A percentile compares a stretch with the other conserved stretches of the same genome.
Conservation (phyloP, 2,797 vertebrate genomes). For the Notamacropus eugenii region DNA sequence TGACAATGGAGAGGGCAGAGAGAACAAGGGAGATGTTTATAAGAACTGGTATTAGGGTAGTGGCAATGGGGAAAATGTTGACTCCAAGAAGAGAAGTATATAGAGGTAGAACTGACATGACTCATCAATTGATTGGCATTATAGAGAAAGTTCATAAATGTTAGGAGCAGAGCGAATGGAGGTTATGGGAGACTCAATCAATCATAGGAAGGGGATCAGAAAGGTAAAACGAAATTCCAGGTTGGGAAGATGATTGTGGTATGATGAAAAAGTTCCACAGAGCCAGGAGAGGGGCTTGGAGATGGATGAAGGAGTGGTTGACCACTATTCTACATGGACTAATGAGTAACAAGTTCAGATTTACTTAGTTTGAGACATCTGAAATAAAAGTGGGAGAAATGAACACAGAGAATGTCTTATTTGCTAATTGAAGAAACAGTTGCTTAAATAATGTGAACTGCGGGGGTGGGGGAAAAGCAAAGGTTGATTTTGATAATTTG, state of each 20-base stretch:
- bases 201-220: background rate
- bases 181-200: background rate
- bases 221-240: background rate
- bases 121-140: background rate
- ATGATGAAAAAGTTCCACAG: background rate
- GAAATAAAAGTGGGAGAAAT: background rate
- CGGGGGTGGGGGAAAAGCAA: fast-evolving
- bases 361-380: background rate
- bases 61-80: background rate
- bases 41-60: background rate
- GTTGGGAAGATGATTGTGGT: background rate
- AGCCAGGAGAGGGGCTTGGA: background rate
- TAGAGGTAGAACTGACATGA: background rate
- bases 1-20: background rate
- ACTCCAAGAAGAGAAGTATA: background rate
- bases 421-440: background rate
- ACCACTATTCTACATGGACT: background rate
- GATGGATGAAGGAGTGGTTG: background rate
- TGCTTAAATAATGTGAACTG: background rate
- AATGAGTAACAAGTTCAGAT: background rate
- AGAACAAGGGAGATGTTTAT: background rate
- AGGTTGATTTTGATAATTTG: background rate
- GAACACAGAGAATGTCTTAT: background rate
- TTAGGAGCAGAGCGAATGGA: background rate
- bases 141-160: background rate